Evolutionary conservation across 2,888 invertebrate species (phyloP).

Genomic region (Drosophila pegasa): DNA sequence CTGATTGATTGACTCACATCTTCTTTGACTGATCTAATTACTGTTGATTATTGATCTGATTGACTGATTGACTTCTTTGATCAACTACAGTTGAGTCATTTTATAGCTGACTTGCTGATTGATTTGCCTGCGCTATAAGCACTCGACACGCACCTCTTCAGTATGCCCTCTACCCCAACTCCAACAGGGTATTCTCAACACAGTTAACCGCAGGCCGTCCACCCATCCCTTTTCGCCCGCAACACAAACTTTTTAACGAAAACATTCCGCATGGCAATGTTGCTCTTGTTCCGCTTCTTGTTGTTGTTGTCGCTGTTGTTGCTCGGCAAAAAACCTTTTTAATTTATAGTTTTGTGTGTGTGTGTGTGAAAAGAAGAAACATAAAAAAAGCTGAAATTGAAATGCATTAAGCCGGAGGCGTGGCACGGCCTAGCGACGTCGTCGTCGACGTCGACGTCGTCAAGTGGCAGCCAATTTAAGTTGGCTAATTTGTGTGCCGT

Average conservation of each 20-base stretch:
- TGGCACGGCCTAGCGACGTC: conserved; percentile 13
- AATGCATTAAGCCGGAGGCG: conserved; percentile 63
- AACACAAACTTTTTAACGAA: conserved; percentile 39
- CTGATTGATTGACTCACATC: neutral
- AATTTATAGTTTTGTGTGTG: conserved; percentile 62
- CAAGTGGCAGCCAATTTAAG: conserved; percentile 73
- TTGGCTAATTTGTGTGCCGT: conserved; percentile 71
- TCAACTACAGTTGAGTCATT: neutral
- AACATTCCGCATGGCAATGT: conserved; percentile 50
- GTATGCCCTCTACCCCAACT: neutral
- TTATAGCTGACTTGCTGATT: neutral
- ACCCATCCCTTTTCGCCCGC: neutral
- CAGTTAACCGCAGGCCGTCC: conserved; percentile 19
- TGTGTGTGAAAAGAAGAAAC: conserved; percentile 11
- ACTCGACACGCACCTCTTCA: neutral
- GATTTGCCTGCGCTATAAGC: neutral
- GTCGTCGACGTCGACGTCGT: conserved; percentile 16
- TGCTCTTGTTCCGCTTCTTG: conserved; percentile 21
- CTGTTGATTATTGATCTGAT: neutral
- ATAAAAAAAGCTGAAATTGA: conserved; percentile 57
- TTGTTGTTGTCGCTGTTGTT: conserved; percentile 21
- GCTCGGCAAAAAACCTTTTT: conserved; percentile 51
- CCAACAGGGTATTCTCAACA: conserved; percentile 33
- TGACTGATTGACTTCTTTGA: neutral
- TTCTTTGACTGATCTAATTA: too few relatives aligned